Percentiles rank a stretch among this genome's conserved stretches.
These are phyloP conservation scores for Tenualosa ilisha DNA, from an alignment of 2,797 vertebrate species.

Conservation along the genomic window DNA sequence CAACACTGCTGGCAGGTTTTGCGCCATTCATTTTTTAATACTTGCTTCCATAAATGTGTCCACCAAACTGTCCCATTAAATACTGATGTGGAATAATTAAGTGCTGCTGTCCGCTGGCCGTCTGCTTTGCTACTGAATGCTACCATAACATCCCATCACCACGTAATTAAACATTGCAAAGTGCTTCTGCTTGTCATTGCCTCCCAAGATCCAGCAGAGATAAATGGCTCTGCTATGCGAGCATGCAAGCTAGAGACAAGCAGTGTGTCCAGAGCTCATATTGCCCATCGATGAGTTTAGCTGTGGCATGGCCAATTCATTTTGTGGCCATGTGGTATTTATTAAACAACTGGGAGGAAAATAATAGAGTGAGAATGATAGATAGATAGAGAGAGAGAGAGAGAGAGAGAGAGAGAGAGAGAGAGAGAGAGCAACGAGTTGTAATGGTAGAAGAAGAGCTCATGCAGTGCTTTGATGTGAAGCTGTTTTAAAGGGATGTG, in stretches of 20 bases:
- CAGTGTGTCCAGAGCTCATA: neutral
- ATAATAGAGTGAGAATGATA: neutral
- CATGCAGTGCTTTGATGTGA: neutral
- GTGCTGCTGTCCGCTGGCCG: neutral
- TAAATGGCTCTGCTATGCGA: neutral
- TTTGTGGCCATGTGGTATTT: slow-evolving; percentile 15
- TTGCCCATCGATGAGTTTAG: neutral
- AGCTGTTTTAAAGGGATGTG: neutral
- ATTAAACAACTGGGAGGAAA: neutral
- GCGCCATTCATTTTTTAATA: slow-evolving; percentile 4
- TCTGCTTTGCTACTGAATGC: neutral
- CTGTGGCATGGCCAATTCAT: slow-evolving; percentile 22
- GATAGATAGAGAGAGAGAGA: neutral
- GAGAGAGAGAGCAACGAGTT: neutral
- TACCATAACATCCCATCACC: slow-evolving; percentile 22
- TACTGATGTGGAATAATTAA: slow-evolving; percentile 6
- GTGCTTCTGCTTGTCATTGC: neutral
- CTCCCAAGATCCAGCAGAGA: neutral
- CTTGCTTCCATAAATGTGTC: neutral
- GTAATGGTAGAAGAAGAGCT: slow-evolving; percentile 22
- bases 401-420: neutral
- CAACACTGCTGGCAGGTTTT: neutral
- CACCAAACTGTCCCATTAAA: neutral
- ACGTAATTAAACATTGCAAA: slow-evolving; percentile 16
- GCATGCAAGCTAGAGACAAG: neutral